These are phyloP conservation scores for Dromas ardeola DNA, from an alignment of 2,113 vertebrate species.

Conservation along the genomic window DNA sequence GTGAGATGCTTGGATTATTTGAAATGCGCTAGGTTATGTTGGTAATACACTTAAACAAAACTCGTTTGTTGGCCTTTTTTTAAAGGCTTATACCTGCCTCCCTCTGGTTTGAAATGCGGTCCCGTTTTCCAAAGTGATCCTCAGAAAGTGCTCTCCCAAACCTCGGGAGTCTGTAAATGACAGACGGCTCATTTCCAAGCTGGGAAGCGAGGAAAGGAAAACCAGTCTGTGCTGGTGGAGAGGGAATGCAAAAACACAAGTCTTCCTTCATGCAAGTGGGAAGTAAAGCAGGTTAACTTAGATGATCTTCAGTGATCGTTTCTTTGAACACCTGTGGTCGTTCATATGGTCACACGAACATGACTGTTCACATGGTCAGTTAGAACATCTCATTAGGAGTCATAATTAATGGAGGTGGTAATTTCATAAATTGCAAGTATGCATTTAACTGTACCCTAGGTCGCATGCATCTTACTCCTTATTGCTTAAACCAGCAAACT, in stretches of 20 bases:
- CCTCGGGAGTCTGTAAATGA: accelerated
- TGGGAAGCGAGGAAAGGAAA: neutral
- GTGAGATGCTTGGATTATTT: accelerated
- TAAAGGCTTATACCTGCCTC: neutral
- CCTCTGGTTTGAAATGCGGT: neutral
- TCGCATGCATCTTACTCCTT: neutral
- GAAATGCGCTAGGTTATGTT: neutral
- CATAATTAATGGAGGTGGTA: neutral
- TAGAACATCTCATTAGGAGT: neutral
- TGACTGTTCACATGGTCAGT: neutral
- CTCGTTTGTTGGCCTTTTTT: neutral
- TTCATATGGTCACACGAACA: neutral
- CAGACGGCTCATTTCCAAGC: neutral
- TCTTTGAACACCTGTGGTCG: neutral
- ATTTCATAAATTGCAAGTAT: neutral
- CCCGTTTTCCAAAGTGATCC: neutral
- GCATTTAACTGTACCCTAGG: neutral
- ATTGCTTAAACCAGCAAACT: neutral
- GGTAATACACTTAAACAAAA: neutral
- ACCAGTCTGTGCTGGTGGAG: neutral
- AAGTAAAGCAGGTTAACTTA: neutral
- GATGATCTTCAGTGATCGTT: accelerated
- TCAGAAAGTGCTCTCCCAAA: neutral
- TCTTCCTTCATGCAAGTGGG: neutral
- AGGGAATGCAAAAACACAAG: neutral